A percentile compares a stretch with the other conserved stretches of the same genome.
These are phyloP conservation scores for Noturus placidus DNA, from an alignment of 2,113 vertebrate genomes.

Conservation along the genomic window DNA sequence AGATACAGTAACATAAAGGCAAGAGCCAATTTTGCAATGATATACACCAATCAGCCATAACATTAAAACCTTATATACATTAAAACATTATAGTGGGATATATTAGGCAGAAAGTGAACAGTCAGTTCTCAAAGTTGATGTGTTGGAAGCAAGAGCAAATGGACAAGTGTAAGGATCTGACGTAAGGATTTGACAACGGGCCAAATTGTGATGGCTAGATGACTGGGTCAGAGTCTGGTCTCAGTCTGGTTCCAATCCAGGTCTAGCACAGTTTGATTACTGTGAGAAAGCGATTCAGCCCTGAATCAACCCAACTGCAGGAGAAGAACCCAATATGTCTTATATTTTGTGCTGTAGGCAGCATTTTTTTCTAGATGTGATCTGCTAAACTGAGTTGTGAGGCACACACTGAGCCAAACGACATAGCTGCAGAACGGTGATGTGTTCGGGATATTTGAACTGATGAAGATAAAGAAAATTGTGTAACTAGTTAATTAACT, in stretches of 20 bases:
- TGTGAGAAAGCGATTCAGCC: slow-evolving; percentile 18
- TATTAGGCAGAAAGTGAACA: too few species aligned
- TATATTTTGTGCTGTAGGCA: not conserved
- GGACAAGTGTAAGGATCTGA: too few species aligned
- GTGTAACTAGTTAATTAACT: not conserved
- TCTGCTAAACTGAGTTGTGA: not conserved
- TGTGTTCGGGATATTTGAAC: not conserved
- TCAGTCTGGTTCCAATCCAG: slow-evolving; percentile 8
- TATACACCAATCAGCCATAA: not conserved
- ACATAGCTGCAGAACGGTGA: not conserved
- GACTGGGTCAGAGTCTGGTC: not conserved
- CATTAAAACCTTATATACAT: too few species aligned
- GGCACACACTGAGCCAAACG: not conserved
- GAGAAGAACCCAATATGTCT: not conserved
- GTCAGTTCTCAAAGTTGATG: too few species aligned
- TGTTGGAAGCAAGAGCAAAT: too few species aligned
- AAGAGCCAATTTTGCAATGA: not conserved
- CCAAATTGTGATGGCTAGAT: too few species aligned
- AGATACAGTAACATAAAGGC: not conserved
- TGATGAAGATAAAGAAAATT: not conserved
- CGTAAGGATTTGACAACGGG: too few species aligned
- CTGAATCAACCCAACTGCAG: slow-evolving; percentile 1
- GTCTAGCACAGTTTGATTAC: not conserved
- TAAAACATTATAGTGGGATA: too few species aligned
- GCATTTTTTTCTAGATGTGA: not conserved